phyloP scores from a whole-genome alignment of 2,888 invertebrate species.

The Colostygia pectinataria region DNA sequence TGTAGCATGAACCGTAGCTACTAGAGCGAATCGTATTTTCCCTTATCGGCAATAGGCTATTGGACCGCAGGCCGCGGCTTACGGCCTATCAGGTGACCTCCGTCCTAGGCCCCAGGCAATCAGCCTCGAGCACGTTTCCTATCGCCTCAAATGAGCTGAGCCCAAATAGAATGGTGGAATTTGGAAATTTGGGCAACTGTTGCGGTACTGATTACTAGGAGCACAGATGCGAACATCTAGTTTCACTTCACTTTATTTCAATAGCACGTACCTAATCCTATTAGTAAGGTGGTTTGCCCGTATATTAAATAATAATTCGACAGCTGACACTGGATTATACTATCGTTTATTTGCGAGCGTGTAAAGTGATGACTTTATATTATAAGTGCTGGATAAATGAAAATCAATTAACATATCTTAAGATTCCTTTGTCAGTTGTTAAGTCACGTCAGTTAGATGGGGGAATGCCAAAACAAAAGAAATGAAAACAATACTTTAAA shows the following conservation, averaged over 20 bases:
- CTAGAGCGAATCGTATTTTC: conserved; percentile 32
- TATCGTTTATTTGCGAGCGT: too few species aligned
- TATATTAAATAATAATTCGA: too few species aligned
- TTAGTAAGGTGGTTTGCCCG: too few species aligned
- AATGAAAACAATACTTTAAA: neutral
- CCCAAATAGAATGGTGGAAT: conserved; percentile 11
- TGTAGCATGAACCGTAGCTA: conserved; percentile 17
- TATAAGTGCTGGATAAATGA: too few species aligned
- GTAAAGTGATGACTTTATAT: too few species aligned
- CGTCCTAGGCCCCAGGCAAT: conserved; percentile 23
- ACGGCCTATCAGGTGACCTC: conserved; percentile 8
- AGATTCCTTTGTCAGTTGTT: too few species aligned
- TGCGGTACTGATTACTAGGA: neutral
- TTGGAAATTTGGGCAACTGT: conserved; percentile 8
- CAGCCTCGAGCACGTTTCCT: conserved; percentile 46
- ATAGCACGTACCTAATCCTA: too few species aligned
- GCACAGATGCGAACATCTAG: neutral
- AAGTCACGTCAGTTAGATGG: too few species aligned
- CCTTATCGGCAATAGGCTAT: conserved; percentile 26
- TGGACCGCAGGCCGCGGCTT: conserved; percentile 7
- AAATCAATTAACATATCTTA: too few species aligned
- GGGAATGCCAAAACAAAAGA: neutral
- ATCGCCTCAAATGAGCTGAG: conserved; percentile 32
- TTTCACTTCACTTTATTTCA: neutral
- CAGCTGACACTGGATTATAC: too few species aligned